phyloP scores from a whole-genome alignment of 2,113 vertebrate genomes.

The Cyprinus carpio region DNA sequence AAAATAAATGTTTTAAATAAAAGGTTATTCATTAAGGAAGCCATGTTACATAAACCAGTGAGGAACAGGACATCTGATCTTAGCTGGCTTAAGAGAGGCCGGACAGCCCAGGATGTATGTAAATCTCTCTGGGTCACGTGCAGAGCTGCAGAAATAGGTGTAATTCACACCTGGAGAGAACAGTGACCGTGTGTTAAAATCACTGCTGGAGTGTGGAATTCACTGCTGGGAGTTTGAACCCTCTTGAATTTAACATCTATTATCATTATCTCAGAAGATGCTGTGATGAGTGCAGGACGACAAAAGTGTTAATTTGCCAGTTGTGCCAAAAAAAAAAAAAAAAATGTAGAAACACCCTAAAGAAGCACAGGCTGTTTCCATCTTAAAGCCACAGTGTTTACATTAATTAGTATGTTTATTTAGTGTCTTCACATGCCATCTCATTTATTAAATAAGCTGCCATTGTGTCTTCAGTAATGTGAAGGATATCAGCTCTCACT shows the following conservation, averaged over 20 bases:
- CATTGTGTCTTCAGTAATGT: conserved; percentile 7
- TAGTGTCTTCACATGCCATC: not conserved
- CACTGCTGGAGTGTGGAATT: conserved; percentile 14
- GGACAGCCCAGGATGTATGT: not conserved
- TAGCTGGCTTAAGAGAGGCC: not conserved
- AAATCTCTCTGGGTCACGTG: conserved; percentile 14
- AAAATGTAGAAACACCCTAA: not conserved
- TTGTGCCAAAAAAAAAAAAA: not conserved
- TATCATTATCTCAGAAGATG: not conserved
- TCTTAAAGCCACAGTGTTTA: not conserved
- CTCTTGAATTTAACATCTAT: not conserved
- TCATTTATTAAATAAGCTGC: not conserved
- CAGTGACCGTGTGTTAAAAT: not conserved
- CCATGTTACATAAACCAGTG: not conserved
- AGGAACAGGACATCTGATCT: conserved; percentile 13
- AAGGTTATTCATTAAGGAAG: not conserved
- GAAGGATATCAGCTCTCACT: conserved; percentile 5
- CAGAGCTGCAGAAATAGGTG: not conserved
- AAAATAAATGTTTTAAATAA: no score
- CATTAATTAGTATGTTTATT: not conserved
- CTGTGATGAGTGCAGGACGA: not conserved
- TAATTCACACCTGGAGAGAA: conserved; percentile 11
- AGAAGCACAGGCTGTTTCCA: not conserved
- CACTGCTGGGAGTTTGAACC: not conserved
- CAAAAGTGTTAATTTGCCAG: not conserved